phyloP scores from a whole-genome alignment of 2,797 vertebrate genomes.

The Argyrosomus regius region DNA sequence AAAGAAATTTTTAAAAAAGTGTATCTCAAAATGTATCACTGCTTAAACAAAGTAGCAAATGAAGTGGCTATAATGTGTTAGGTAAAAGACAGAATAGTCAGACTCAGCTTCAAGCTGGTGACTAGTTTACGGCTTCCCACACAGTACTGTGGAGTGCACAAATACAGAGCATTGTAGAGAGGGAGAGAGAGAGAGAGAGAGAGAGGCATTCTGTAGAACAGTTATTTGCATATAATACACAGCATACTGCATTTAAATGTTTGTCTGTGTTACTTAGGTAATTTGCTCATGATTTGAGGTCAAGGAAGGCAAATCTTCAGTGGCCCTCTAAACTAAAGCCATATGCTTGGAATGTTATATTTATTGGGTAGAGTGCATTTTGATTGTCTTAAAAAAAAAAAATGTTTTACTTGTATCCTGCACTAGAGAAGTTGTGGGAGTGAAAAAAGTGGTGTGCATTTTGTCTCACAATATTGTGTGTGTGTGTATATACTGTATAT shows the following conservation, averaged over 20 bases:
- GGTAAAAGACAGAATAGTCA: background rate
- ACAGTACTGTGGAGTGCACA: background rate
- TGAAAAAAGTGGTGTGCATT: background rate
- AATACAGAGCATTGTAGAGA: background rate
- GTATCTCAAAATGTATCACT: background rate
- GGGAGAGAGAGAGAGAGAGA: too few species aligned
- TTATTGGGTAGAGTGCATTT: background rate
- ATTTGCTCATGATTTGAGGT: constrained; percentile 13
- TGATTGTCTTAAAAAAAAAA: background rate
- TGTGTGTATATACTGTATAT: too few species aligned
- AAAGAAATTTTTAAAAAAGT: background rate
- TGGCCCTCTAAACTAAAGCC: background rate
- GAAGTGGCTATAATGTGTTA: background rate
- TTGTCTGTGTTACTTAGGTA: constrained; percentile 1
- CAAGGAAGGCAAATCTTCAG: background rate
- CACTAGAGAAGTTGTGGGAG: background rate
- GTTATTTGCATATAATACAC: constrained; percentile 24
- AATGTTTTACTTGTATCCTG: background rate
- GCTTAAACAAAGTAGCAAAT: background rate
- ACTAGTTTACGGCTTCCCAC: background rate
- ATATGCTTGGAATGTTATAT: constrained; percentile 10
- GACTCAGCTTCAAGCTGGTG: background rate
- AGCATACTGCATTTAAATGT: constrained; percentile 5
- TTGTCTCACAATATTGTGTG: background rate
- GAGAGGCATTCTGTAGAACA: background rate